Evolutionary conservation across 2,797 vertebrate species (phyloP).

Genomic region (Lacerta agilis): DNA sequence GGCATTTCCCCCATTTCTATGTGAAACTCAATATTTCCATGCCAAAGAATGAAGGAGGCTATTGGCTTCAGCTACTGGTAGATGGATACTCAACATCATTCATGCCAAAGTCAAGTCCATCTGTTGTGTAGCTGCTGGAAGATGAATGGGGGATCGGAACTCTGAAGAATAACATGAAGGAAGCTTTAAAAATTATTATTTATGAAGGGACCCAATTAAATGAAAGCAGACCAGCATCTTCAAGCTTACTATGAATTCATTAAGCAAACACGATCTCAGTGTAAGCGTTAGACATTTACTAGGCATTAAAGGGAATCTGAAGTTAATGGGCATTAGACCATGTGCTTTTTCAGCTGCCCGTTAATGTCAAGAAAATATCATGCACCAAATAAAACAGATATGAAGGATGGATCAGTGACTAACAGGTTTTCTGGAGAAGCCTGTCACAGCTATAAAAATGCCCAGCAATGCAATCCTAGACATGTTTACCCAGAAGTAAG

Average conservation of each 20-base stretch:
- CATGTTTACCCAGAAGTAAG: no score
- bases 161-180: conserved; percentile 46
- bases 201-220: conserved; percentile 54
- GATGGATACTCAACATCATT: conserved; percentile 26
- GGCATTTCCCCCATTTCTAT: conserved; percentile 66
- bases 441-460: background rate
- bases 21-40: conserved; percentile 65
- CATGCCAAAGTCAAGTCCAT: conserved; percentile 43
- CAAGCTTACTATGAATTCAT: conserved; percentile 47
- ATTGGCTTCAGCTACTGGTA: conserved; percentile 37
- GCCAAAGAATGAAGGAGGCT: conserved; percentile 32
- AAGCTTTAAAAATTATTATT: conserved; percentile 53
- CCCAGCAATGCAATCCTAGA: no score
- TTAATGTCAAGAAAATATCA: background rate
- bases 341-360: conserved; percentile 27
- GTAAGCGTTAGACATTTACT: conserved; percentile 39
- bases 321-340: conserved; percentile 36
- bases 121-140: conserved; percentile 36
- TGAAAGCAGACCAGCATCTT: conserved; percentile 49
- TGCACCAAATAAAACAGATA: background rate
- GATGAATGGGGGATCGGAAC: conserved; percentile 41
- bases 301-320: conserved; percentile 40
- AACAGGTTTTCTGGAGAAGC: background rate
- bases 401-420: background rate
- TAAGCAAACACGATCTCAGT: conserved; percentile 42